Percentiles rank a stretch among this genome's conserved stretches.
Conservation (phyloP, 1,140 invertebrate species). For the Drosophila fuyamai region DNA sequence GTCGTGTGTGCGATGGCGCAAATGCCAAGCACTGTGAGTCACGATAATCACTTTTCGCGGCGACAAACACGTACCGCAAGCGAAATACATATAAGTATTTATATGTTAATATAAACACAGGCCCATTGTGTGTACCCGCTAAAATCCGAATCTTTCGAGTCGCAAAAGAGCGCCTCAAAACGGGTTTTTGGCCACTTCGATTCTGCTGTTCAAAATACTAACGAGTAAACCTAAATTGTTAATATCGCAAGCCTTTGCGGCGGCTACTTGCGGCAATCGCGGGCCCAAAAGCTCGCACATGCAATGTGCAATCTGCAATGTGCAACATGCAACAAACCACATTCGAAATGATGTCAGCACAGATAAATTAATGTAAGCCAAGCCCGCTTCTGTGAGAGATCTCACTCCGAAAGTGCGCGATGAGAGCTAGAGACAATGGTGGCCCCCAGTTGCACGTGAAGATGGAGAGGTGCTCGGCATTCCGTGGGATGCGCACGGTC, state of each 20-base stretch:
- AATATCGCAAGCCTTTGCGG: constrained; percentile 71
- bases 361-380: constrained; percentile 69
- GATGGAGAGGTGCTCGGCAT: constrained; percentile 19
- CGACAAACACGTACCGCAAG: constrained; percentile 70
- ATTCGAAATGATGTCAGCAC: constrained; percentile 76
- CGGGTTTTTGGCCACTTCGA: constrained; percentile 48
- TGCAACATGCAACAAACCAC: constrained; percentile 69
- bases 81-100: constrained; percentile 44
- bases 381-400: constrained; percentile 70
- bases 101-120: constrained; percentile 44
- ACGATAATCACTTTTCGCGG: constrained; percentile 73
- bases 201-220: constrained; percentile 41
- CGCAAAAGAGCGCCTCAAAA: constrained; percentile 45
- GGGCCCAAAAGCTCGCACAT: constrained; percentile 70
- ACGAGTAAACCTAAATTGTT: constrained; percentile 49
- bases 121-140: constrained; percentile 40
- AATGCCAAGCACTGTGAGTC: constrained; percentile 80
- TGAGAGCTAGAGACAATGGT: constrained; percentile 53
- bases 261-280: constrained; percentile 60
- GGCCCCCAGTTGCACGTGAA: constrained; percentile 33
- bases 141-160: constrained; percentile 34
- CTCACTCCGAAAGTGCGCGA: constrained; percentile 52
- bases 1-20: constrained; percentile 68
- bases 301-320: constrained; percentile 48
- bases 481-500: constrained; percentile 64